Percentiles rank a stretch among this genome's conserved stretches.
Conservation (phyloP, 2,888 invertebrate species). For the Tachystola acroxantha region DNA sequence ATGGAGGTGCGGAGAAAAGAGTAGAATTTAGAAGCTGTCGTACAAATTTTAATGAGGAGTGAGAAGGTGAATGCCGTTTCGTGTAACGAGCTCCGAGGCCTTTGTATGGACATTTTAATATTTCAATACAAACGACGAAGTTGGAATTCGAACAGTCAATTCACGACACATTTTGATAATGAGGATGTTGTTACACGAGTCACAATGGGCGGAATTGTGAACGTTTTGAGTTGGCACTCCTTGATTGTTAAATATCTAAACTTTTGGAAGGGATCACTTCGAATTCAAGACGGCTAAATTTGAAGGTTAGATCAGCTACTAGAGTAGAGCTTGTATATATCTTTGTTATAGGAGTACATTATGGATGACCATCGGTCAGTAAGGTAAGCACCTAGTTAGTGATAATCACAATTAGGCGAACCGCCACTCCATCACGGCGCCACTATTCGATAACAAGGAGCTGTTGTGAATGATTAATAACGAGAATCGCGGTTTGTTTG, state of each 20-base stretch:
- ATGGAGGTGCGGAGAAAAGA: conserved; percentile 77
- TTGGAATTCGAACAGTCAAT: conserved; percentile 26
- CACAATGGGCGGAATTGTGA: background rate
- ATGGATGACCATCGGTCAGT: conserved; percentile 44
- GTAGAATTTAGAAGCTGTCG: conserved; percentile 76
- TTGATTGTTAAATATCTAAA: background rate
- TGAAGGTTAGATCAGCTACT: background rate
- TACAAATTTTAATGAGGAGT: conserved; percentile 77
- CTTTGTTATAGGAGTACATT: conserved; percentile 24
- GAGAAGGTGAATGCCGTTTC: conserved; percentile 56
- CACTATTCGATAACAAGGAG: conserved; percentile 62
- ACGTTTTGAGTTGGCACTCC: background rate
- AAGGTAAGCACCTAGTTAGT: conserved; percentile 37
- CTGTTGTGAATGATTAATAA: conserved; percentile 67
- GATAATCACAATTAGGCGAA: conserved; percentile 61
- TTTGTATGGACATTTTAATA: conserved; percentile 49
- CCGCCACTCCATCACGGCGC: conserved; percentile 63
- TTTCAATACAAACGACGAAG: conserved; percentile 30
- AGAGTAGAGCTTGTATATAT: background rate
- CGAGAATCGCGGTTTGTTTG: conserved; percentile 61
- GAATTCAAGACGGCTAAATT: conserved; percentile 26
- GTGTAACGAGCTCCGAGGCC: conserved; percentile 49
- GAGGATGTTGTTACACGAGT: conserved; percentile 14
- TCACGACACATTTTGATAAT: conserved; percentile 29
- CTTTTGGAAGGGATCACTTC: conserved; percentile 18